These are phyloP conservation scores for Hirtodrosophila alboralis DNA, from an alignment of 2,888 invertebrate genomes.

Conservation along the genomic window DNA sequence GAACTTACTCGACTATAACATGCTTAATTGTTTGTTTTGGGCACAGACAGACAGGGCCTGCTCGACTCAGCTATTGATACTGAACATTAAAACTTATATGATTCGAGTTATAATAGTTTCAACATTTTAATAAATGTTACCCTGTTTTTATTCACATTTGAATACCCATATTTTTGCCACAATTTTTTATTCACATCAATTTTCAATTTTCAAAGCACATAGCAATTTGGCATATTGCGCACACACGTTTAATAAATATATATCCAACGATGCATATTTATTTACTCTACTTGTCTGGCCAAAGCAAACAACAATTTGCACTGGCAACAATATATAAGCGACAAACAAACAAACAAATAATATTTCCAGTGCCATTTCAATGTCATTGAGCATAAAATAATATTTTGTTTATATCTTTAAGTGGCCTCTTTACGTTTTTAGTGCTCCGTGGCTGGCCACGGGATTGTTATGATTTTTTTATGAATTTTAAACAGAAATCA, in stretches of 20 bases:
- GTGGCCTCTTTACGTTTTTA: conserved; percentile 37
- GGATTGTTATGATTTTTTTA: conserved; percentile 58
- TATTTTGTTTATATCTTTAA: conserved; percentile 31
- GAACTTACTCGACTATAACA: no score
- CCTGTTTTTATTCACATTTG: neutral
- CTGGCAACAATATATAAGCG: conserved; percentile 3
- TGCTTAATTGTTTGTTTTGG: no score
- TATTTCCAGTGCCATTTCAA: conserved; percentile 20
- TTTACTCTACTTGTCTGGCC: conserved; percentile 17
- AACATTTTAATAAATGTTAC: neutral
- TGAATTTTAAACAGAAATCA: conserved; percentile 46
- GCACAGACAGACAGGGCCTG: no score
- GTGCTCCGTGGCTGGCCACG: conserved; percentile 18
- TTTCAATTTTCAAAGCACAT: conserved; percentile 16
- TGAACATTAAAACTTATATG: no score
- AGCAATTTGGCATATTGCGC: conserved; percentile 23
- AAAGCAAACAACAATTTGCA: conserved; percentile 12
- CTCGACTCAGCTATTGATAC: no score
- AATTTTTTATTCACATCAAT: conserved; percentile 31
- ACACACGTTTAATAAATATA: conserved; percentile 28
- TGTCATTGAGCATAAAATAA: conserved; percentile 52
- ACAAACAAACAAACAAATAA: conserved; percentile 22
- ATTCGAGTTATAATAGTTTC: no score
- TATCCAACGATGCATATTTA: conserved; percentile 25
- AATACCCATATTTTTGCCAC: neutral